Evolutionary conservation across 2,888 invertebrate species (phyloP).

Genomic region (Leptopilina syphax): DNA sequence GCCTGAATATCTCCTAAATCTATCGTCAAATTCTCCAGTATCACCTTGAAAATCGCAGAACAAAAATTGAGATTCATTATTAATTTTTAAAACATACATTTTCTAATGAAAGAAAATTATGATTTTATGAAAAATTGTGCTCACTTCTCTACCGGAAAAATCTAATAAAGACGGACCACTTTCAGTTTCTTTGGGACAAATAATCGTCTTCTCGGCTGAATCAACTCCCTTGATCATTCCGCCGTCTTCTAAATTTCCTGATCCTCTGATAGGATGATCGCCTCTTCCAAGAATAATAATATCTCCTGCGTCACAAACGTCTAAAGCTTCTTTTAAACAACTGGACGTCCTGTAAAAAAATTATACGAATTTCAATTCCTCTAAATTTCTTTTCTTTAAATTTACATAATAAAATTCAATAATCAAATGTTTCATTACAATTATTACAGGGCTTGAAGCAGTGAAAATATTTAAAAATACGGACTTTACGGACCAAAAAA

Average conservation of each 20-base stretch:
- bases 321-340: conserved; percentile 75
- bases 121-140: too few species aligned
- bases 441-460: too few species aligned
- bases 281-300: conserved; percentile 78
- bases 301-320: conserved; percentile 76
- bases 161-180: conserved; percentile 78
- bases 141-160: conserved; percentile 77
- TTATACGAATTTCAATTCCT: neutral
- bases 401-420: too few species aligned
- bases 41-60: conserved; percentile 65
- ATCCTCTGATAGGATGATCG: conserved; percentile 77
- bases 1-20: conserved; percentile 78
- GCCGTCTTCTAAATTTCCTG: conserved; percentile 79
- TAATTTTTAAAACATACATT: neutral
- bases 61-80: neutral
- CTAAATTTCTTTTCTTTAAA: too few species aligned
- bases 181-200: conserved; percentile 77
- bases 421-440: too few species aligned
- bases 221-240: conserved; percentile 75
- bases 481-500: too few species aligned
- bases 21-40: conserved; percentile 79
- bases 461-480: too few species aligned
- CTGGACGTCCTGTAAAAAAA: conserved; percentile 64
- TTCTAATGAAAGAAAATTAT: neutral
- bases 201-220: conserved; percentile 65